A percentile compares a stretch with the other conserved stretches of the same genome.
Evolutionary conservation across 1,140 invertebrate species (phyloP).

Genomic region (Microplitis demolitor): DNA sequence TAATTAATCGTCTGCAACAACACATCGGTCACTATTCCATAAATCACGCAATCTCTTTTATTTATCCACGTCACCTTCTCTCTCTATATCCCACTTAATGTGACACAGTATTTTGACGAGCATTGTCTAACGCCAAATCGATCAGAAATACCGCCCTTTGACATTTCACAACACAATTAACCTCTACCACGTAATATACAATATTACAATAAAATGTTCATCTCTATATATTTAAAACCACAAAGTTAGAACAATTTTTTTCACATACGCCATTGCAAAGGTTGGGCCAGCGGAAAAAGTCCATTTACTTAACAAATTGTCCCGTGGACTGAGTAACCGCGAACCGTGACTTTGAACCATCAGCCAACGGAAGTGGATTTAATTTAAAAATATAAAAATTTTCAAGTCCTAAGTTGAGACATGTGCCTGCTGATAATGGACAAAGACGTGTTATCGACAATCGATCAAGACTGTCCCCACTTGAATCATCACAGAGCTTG

Average conservation of each 20-base stretch:
- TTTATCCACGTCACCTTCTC: conserved; percentile 32
- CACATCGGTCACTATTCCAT: conserved; percentile 41
- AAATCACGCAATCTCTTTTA: conserved; percentile 42
- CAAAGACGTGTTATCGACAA: not conserved
- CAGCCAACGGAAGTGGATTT: not conserved
- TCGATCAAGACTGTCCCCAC: not conserved
- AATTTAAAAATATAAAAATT: too few relatives aligned
- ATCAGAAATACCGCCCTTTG: conserved; percentile 14
- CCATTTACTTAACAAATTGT: too few relatives aligned
- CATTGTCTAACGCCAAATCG: conserved; percentile 38
- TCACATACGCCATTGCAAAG: not conserved
- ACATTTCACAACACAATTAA: not conserved
- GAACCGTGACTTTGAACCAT: too few relatives aligned
- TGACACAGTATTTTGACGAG: conserved; percentile 42
- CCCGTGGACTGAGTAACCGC: too few relatives aligned
- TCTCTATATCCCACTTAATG: not conserved
- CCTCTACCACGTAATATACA: too few relatives aligned
- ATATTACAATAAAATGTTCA: too few relatives aligned
- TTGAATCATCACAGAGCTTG: not conserved
- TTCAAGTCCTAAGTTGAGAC: too few relatives aligned
- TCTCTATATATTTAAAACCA: not conserved
- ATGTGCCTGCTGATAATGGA: too few relatives aligned
- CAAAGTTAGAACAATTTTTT: not conserved
- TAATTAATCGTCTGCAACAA: conserved; percentile 48
- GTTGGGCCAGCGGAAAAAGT: not conserved